Evolutionary conservation across 2,888 invertebrate species (phyloP), one percentile per base, ranked within the genome.

Genomic region (Emmelina monodactyla): DNA sequence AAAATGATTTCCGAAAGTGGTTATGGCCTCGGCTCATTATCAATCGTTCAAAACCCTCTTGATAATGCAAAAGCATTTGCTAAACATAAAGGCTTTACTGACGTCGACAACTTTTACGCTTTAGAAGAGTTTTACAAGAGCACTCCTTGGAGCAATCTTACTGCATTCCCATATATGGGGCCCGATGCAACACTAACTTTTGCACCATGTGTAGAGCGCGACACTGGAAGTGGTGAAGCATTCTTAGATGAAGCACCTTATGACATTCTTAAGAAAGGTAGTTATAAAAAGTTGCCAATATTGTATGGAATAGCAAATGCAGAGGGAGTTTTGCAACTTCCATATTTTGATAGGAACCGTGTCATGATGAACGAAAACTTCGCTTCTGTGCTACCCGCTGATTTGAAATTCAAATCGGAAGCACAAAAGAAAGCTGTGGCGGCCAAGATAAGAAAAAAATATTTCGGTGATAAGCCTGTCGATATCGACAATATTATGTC

Each of bases 1-100:
- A 58, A 55, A 51, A 60, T 53, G 0, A 59, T 63, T 30, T 52
- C 55, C 0, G 63, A 64, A 32, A 66, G 66, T 31, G 66, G 62
- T 6, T 44, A 55, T 1, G 55, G 43, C 15, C 34, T 56, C n/a
- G 56, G 49, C 2, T 41, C 43, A 1, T 55, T 58, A 41, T 34
- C 52, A 2, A 31, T 59, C 6, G 58, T 61, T 34, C 16, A 42
- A 1, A 54, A 66, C 38, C 62, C 64, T 5, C 1, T 63, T 13
- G 46, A 53, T 14, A 48, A 39, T 15, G 65, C 65, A 0, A 58
- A 54, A 41, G 35, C 25, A 1, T 45, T 37, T 30, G 65, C 63
- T 1, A 47, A 38, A 30, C 5, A 19, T 14, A 32, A 53, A 1
- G 54, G 53, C 15, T 53, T 56, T 29, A 35, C 43, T 5, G 40